Conservation (phyloP, 2,888 invertebrate species). For the Mesochorus sp. region DNA sequence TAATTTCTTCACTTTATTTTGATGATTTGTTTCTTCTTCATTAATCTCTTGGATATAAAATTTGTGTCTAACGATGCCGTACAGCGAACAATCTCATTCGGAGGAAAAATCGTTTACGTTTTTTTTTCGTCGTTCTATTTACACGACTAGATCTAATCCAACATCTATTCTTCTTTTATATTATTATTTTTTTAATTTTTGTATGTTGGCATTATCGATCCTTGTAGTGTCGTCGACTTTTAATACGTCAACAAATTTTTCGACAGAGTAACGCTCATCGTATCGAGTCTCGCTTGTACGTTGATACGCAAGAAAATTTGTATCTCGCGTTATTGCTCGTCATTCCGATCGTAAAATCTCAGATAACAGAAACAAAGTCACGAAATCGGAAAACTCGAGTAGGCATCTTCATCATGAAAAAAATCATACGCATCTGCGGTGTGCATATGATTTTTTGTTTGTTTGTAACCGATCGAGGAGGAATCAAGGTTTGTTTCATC, state of each 20-base stretch:
- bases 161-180: constrained; percentile 46
- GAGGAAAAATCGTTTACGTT: constrained; percentile 62
- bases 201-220: neutral
- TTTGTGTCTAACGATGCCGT: constrained; percentile 81
- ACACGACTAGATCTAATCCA: constrained; percentile 81
- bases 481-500: neutral
- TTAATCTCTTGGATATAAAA: constrained; percentile 82
- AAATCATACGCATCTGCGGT: too few species aligned
- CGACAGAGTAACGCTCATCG: constrained; percentile 24
- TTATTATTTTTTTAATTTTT: constrained; percentile 5
- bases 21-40: constrained; percentile 72
- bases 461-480: constrained; percentile 4
- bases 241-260: constrained; percentile 11
- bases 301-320: neutral
- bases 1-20: constrained; percentile 64
- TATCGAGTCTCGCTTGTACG: neutral
- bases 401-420: constrained; percentile 7
- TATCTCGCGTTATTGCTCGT: neutral
- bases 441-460: too few species aligned
- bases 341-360: constrained; percentile 12
- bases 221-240: constrained; percentile 2
- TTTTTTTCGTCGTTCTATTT: constrained; percentile 72
- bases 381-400: constrained; percentile 33
- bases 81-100: constrained; percentile 78
- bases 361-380: constrained; percentile 34